Conservation (phyloP, 2,113 vertebrate species). For the Psettodes erumei region DNA sequence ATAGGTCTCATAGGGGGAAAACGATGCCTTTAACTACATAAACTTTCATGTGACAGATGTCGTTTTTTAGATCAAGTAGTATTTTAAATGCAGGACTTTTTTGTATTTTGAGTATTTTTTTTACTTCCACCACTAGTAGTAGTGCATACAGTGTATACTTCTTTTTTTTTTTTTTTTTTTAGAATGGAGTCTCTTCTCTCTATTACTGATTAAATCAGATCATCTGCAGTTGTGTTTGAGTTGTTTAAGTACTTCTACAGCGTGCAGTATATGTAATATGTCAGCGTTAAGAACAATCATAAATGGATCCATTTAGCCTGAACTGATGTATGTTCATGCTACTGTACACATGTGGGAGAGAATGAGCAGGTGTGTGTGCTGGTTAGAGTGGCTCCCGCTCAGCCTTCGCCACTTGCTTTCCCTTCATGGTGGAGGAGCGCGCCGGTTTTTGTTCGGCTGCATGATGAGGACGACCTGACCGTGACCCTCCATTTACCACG, state of each 20-base stretch:
- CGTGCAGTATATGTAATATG: no score
- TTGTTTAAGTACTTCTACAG: no score
- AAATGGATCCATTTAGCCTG: not conserved
- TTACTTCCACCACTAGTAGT: no score
- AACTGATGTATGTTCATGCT: not conserved
- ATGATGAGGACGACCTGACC: conserved; percentile 67
- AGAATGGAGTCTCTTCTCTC: not conserved
- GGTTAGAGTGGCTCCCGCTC: conserved; percentile 37
- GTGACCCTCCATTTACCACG: conserved; percentile 68
- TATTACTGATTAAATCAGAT: not conserved
- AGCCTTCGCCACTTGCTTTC: conserved; percentile 28
- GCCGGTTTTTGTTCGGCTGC: conserved; percentile 66
- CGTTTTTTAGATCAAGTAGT: no score
- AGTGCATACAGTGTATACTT: no score
- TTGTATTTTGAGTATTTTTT: no score
- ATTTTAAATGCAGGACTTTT: no score
- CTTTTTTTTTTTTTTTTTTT: not conserved
- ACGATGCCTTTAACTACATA: no score
- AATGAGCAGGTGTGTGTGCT: conserved; percentile 32
- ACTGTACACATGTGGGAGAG: not conserved
- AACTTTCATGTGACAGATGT: no score
- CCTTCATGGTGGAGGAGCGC: conserved; percentile 19
- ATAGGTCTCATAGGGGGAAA: no score
- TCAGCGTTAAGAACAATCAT: not conserved
- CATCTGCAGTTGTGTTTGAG: no score